Evolutionary conservation across 2,888 invertebrate species (phyloP), one percentile per base, ranked within the genome.

Genomic region (Leptinotarsa juncta): DNA sequence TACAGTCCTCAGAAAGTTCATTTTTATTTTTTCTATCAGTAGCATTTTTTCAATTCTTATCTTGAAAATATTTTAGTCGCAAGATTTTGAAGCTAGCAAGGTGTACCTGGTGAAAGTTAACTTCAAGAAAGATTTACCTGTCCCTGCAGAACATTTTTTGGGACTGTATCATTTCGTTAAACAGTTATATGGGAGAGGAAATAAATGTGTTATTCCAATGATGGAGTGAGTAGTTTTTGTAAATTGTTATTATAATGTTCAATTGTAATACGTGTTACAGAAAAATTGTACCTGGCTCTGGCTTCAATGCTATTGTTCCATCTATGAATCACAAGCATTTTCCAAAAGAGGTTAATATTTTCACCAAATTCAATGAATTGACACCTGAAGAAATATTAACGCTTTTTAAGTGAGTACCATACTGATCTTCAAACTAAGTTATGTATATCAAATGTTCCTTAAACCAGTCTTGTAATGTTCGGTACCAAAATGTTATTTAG

Each of bases 231-330:
- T 90, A 10, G 57, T 55, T 55, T 32, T 26, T 3, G 16, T 5
- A 42, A 65, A 23, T 32, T 65, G 18, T 70, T 15, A 67, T 48
- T 67, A 16, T n/a, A 26, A 32, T 51, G 42, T 14, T 55, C 53
- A 50, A 72, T 14, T 67, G 55, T 71, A 71, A 53, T 53, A 69
- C 67, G 71, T 75, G 3, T 70, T 67, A 20, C 49, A 92, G 92
- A 81, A 92, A 92, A 85, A 93, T 93, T 92, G 90, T 94, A 76
- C 94, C 95, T 0, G 92, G 92, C 1, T 94, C 93, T 86, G 95
- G 95, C 23, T 55, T 79, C 74, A 78, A 84, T 77, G 75, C 84
- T 57, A 78, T 87, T 60, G 49, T 83, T 16, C 82, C 84, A 15
- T 82, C 82, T 79, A 48, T 78, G 50, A 68, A 81, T 7, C 82